phyloP scores from a whole-genome alignment of 2,113 vertebrate species.

The Eudorcas thomsonii region DNA sequence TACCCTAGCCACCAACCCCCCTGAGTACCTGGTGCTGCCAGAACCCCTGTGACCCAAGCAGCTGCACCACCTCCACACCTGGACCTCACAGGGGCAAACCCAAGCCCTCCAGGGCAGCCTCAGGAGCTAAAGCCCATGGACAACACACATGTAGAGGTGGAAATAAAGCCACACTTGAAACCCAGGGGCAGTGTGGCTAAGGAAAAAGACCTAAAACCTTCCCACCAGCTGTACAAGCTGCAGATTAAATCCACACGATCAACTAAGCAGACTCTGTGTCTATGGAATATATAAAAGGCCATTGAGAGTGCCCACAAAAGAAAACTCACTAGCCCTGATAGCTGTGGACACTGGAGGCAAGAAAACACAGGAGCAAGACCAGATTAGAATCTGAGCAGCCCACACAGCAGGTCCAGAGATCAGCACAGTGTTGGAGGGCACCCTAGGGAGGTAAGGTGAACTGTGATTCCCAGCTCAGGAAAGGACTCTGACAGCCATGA shows the following conservation, averaged over 20 bases:
- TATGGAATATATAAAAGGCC: neutral
- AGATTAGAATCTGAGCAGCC: neutral
- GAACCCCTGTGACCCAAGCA: neutral
- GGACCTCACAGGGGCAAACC: neutral
- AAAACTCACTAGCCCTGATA: neutral
- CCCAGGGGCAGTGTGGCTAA: neutral
- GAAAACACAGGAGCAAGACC: neutral
- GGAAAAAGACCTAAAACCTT: neutral
- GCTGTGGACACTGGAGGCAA: neutral
- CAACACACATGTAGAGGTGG: neutral
- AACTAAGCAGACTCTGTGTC: neutral
- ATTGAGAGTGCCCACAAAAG: neutral
- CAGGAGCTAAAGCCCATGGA: neutral
- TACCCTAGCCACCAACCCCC: accelerated
- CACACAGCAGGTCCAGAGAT: neutral
- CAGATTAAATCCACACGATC: neutral
- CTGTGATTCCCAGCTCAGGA: neutral
- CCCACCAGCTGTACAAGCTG: neutral
- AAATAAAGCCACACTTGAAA: neutral
- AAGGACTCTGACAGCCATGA: neutral
- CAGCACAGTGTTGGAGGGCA: neutral
- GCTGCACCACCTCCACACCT: neutral
- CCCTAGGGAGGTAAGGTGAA: neutral
- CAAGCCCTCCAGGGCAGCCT: neutral
- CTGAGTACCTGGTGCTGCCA: neutral